Evolutionary conservation across 2,113 vertebrate species (phyloP), one percentile per base, ranked within the genome.

Genomic region (Heterotis niloticus): DNA sequence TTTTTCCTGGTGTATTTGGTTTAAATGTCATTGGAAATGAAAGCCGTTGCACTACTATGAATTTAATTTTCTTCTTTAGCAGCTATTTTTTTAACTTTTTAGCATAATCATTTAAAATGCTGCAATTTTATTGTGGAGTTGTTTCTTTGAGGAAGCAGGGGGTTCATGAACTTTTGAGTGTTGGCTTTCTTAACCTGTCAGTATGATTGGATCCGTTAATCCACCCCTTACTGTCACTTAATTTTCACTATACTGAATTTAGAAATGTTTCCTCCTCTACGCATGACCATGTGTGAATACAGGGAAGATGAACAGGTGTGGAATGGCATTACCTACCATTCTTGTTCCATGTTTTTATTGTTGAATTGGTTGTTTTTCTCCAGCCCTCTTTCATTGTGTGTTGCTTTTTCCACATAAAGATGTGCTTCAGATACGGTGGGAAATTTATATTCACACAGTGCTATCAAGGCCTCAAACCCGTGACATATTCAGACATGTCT

Each of bases 21-120:
- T 83, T 73, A 69, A 82, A 84, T 75, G 79, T 72, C 77, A 82
- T 87, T 84, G 82, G 76, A 86, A 84, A 83, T 86, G 81, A 83
- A 81, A 84, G 81, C 78, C 82, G 82, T 87, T 88, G 87, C 87
- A 88, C 87, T 88, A 86, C 83, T 86, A 78, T 76, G 24, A 77
- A 79, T 66, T 77, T 78, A 29, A 60, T 65, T 81, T 81, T 76
- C 69, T 67, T 78, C 72, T 77, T 81, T 79, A 75, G 73, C 81
- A 80, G 81, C 76, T 80, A 65, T 23, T 57, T 70, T 77, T 82
- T 79, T 78, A 78, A 57, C 64, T 54, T 78, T 78, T 81, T 79
- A 64, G 78, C 82, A 65, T 82, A 83, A 82, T 82, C 77, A 69
- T 81, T 79, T 72, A 68, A 78, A 78, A 84, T 83, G 80, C 79